Evolutionary conservation across 2,113 vertebrate species (phyloP).

Genomic region (Ovis aries): DNA sequence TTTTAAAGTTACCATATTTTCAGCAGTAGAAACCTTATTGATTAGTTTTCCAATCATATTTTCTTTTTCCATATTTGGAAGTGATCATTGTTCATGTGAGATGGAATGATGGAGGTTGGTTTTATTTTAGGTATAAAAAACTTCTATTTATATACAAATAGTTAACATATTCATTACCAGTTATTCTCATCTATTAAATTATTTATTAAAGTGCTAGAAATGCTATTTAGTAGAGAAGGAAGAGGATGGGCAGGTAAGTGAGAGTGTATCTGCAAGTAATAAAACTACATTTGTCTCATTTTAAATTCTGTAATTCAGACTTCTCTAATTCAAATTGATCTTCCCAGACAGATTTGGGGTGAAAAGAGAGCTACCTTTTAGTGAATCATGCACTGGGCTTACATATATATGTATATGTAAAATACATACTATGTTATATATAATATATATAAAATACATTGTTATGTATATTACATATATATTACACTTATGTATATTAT

Average conservation of each 20-base stretch:
- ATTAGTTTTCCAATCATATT: constrained; percentile 10
- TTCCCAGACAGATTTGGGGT: background rate
- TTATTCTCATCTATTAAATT: constrained; percentile 32
- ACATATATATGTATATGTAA: background rate
- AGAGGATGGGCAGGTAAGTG: background rate
- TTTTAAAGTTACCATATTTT: constrained; percentile 20
- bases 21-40: background rate
- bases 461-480: background rate
- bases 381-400: background rate
- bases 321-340: constrained; percentile 24
- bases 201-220: background rate
- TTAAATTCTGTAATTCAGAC: background rate
- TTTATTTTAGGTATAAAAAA: constrained; percentile 32
- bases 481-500: background rate
- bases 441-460: background rate
- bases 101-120: background rate
- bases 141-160: background rate
- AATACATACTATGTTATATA: background rate
- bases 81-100: background rate
- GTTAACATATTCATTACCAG: background rate
- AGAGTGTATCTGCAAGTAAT: background rate
- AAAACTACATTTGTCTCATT: constrained; percentile 7
- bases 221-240: background rate
- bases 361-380: constrained; percentile 12
- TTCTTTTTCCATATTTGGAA: constrained; percentile 6